Evolutionary conservation across 2,113 vertebrate genomes (phyloP), one percentile per base, ranked within the genome.

Genomic region (Cebidichthys violaceus): DNA sequence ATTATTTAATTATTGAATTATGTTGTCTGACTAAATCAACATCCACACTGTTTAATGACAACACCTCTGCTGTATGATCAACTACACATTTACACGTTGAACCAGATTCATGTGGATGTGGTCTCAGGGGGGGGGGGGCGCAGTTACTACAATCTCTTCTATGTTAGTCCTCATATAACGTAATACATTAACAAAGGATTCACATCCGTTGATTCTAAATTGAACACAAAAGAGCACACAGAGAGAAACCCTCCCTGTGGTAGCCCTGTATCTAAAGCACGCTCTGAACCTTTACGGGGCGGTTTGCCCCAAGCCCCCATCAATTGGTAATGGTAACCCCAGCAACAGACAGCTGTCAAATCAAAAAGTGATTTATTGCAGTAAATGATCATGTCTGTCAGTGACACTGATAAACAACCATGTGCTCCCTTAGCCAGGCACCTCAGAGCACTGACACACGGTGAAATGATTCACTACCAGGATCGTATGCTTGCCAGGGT

Each of bases 291-390:
- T 3, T 35, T 10, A 33, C 5, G 8, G 29, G 29, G 15, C 33
- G 10, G 29, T 61, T 59, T 29, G 57, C 14, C 57, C 18, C 60
- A 20, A 22, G 8, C 4, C 60, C 17, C 31, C 33, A 59, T 62
- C 60, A 20, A 35, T 9, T 66, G 39, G 10, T 45, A 18, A 66
- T 43, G 39, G 37, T 27, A 45, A 66, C 18, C 45, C 1, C 10
- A 24, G 67, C 29, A 22, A 50, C 69, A 24, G 14, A 69, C 69
- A 27, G n/a, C 69, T 71, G 50, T 72, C 35, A 59, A 27, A 71
- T 29, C 4, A 59, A 31, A 9, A 45, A 33, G 18, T 43, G 27
- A 68, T 47, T 20, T 0, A 41, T 15, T 45, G 17, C 33, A 69
- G 24, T 29, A 33, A 69, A 45, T 66, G 3, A 39, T 35, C 68